These are phyloP conservation scores for Oryctes rhinoceros DNA, from an alignment of 1,140 invertebrate species.

Conservation along the genomic window DNA sequence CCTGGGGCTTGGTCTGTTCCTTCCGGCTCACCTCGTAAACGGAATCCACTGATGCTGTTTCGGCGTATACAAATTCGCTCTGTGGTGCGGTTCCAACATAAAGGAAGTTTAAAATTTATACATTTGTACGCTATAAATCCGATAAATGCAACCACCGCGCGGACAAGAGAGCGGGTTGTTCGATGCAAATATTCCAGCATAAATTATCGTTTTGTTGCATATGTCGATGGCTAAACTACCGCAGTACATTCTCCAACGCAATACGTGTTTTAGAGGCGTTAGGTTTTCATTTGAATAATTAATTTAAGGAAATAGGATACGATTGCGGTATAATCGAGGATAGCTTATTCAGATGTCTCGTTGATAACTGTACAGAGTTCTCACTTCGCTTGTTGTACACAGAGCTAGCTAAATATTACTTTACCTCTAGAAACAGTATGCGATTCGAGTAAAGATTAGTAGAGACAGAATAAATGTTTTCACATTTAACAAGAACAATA, in stretches of 20 bases:
- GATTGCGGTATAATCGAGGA: background rate
- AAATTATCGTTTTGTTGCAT: slow-evolving; percentile 35
- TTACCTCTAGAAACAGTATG: no score
- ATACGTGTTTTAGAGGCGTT: background rate
- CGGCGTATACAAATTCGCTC: background rate
- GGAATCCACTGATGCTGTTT: background rate
- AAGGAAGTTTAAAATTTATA: slow-evolving; percentile 33
- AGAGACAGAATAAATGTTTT: no score
- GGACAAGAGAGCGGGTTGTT: slow-evolving; percentile 16
- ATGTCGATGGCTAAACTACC: slow-evolving; percentile 21
- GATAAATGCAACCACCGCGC: slow-evolving; percentile 14
- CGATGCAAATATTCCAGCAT: slow-evolving; percentile 27
- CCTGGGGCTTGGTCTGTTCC: no score
- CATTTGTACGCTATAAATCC: slow-evolving; percentile 25
- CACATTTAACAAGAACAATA: no score
- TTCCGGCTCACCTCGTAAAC: background rate
- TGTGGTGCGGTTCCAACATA: background rate
- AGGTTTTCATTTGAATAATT: slow-evolving; percentile 16
- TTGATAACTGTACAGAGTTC: no score
- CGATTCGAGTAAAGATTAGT: no score
- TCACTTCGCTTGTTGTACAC: no score
- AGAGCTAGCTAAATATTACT: no score
- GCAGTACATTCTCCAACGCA: slow-evolving; percentile 6
- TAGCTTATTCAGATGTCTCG: no score
- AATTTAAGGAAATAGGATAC: background rate